phyloP scores from a whole-genome alignment of 2,113 vertebrate species.

The Hippopotamus amphibius region DNA sequence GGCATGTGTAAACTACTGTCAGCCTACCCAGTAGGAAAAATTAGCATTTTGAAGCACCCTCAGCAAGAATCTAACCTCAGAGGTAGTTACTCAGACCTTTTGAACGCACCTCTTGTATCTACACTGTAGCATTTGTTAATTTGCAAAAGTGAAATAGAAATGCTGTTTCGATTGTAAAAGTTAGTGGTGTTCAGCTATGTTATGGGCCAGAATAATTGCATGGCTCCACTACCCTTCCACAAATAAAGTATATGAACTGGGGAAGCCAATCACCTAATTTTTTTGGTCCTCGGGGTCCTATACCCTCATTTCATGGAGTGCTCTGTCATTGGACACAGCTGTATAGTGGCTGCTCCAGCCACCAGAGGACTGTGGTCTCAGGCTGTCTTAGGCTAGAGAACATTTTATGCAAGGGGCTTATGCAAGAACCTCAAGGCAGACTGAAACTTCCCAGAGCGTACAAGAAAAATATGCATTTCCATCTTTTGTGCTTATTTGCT shows the following conservation, averaged over 20 bases:
- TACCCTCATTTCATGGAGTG: neutral
- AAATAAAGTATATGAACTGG: neutral
- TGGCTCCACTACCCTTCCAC: neutral
- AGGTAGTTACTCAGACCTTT: neutral
- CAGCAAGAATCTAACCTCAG: neutral
- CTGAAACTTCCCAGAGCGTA: neutral
- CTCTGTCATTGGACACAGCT: neutral
- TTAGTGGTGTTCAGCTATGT: neutral
- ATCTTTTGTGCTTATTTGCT: neutral
- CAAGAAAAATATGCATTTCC: neutral
- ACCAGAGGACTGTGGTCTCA: neutral
- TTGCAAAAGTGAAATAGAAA: constrained; percentile 19
- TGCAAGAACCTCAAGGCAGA: neutral
- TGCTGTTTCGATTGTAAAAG: neutral
- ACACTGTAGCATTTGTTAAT: neutral
- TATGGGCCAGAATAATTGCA: neutral
- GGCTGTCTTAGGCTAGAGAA: neutral
- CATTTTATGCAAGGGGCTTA: neutral
- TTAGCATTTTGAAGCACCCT: neutral
- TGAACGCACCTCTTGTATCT: neutral
- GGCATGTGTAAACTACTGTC: neutral
- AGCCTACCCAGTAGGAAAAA: neutral
- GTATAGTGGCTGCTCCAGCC: neutral
- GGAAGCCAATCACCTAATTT: neutral
- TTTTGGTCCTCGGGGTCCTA: neutral